Evolutionary conservation across 2,113 vertebrate genomes (phyloP).

Genomic region (Tringa solitaria): DNA sequence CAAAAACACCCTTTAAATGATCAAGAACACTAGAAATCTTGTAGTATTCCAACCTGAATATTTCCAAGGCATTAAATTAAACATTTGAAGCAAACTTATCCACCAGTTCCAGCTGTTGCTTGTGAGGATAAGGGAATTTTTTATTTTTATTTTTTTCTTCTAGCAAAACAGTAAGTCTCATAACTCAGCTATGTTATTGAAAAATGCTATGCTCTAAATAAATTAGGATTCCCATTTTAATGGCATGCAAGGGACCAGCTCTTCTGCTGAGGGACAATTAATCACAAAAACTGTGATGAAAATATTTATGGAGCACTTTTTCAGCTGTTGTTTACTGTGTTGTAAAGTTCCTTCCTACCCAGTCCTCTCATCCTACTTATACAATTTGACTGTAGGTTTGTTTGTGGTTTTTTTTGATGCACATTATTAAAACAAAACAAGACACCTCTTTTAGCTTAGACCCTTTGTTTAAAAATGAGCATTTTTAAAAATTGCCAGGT

Average conservation of each 20-base stretch:
- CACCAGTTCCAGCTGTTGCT: neutral
- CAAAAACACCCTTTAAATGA: neutral
- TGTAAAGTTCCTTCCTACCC: neutral
- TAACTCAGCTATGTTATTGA: neutral
- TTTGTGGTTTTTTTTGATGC: neutral
- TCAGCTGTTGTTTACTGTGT: neutral
- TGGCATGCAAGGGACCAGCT: neutral
- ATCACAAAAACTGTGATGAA: neutral
- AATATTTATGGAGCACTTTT: neutral
- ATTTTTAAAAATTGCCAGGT: fast-evolving
- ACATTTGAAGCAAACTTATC: neutral
- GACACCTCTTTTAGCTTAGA: neutral
- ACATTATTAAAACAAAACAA: neutral
- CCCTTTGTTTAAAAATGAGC: neutral
- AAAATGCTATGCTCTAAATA: neutral
- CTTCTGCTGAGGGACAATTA: neutral
- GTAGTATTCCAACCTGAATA: neutral
- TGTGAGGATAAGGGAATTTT: neutral
- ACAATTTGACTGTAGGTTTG: neutral
- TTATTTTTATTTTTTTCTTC: neutral
- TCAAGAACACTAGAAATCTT: neutral
- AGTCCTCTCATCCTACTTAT: neutral
- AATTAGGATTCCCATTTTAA: neutral
- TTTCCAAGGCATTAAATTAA: neutral
- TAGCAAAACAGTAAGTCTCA: neutral